Base-by-base conservation (phyloP, 1,140 invertebrate genomes). In the Drosophila melanica region DNA sequence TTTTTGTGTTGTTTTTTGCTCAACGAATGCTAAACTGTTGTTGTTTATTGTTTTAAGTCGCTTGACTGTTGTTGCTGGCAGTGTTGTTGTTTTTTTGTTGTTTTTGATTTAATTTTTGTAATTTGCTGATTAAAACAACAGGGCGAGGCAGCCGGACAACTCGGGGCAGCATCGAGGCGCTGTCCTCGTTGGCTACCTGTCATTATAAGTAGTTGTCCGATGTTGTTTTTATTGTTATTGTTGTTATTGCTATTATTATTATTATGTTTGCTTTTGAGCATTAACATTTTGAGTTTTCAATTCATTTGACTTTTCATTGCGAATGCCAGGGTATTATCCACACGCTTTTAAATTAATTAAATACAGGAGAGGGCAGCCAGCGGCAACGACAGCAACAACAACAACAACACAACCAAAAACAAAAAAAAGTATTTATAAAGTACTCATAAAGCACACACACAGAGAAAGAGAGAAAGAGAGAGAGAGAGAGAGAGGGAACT, bases 261-360 rank as follows among this genome's bases (percentile, higher is more conserved):
- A 27, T 75, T 47, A 39, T 75, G 62, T 70, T 69, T 57, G 80
- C 65, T 66, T 79, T 78, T 66, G 27, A 75, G 81, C 51, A 81
- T 86, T 87, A 82, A 82, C 72, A 79, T 87, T 87, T 87, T 82
- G 62, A 81, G 72, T 87, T 82, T 89, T 82, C 84, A 82, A 89
- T 89, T 87, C 79, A 87, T 87, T 87, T 87, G 82, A 87, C 82
- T 87, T 87, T 87, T 87, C 84, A 87, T 87, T 82, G 79, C 79
- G 81, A 87, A 87, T 82, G 73, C 82, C 79, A 77, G 68, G 79
- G 82, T 84, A 89, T 87, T 87, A 87, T 87, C 84, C 84, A 87
- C 84, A 87, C 84, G 84, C 84, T 87, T 89, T 87, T 87, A 87
- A 89, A 87, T 87, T 87, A 87, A 87, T 87, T 87, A 87, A 87